Base-by-base conservation (phyloP, 2,797 vertebrate species). In the Thunnus albacares region DNA sequence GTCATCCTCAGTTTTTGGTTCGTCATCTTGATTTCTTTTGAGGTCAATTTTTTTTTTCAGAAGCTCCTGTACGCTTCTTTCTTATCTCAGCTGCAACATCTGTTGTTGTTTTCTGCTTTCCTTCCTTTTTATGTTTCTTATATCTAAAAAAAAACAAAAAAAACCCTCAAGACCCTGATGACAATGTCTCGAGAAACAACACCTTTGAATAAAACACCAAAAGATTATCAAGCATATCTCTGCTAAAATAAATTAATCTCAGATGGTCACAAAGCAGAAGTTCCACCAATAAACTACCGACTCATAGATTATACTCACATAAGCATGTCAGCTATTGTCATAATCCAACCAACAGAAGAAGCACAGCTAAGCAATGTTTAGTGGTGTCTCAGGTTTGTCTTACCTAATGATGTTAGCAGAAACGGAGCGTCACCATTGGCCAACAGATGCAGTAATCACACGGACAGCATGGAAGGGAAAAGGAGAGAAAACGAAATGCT, bases 341-440 rank as follows among this genome's bases (percentile, higher is more conserved):
- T 2, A 17, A 47, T 28, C 26, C 33, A 30, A 56, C 52, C 33
- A 35, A 20, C 45, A 79, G 35, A 45, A 35, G 57, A 47, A 41
- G 38, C 43, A n/a, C 1, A 30, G 20, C 15, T 26, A 18, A 60
- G 14, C 4, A 38, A 22, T 5, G 22, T 13, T 51, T 38, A 17
- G 1, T 5, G 30, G 35, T 2, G 1, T 8, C 49, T 59, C 1
- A 2, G 22, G 38, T 55, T 58, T 47, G 20, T 77, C 88, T 92
- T 92, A 93, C 92, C 93, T 93, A 0, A 66, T 66, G 86, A 78
- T 59, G 85, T 63, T 58, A 60, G 67, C 69, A 75, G 76, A 28
- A 71, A 57, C 0, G 43, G 22, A 59, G 45, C 45, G 11, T 47
- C 57, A 0, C 26, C 69, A 74, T 67, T 56, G 71, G 52, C 38